Base-by-base conservation (phyloP, 2,888 invertebrate genomes). In the Hypena proboscidalis region DNA sequence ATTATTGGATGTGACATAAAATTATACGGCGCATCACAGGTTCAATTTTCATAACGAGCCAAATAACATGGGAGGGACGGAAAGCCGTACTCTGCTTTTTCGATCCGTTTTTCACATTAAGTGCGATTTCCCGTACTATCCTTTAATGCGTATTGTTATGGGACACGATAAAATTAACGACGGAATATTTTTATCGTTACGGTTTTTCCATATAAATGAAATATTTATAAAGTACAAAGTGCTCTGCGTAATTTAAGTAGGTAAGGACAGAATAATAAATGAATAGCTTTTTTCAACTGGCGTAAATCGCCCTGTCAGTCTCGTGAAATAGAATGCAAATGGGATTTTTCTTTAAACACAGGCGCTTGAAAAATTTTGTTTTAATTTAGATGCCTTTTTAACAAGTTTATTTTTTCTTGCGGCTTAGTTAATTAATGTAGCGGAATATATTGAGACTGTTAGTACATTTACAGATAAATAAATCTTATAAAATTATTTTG, bases 11-110 rank as follows among this genome's bases (percentile, higher is more conserved):
- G 54, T 69, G 62, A 67, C 63, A 65, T 66, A 62, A 71, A 69
- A 72, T 75, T 76, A 71, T 69, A 63, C 65, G 58, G 60, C 64
- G 62, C 62, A 72, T 68, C 65, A 58, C 61, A 34, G 46, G 65
- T 61, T 55, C 70, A 73, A 74, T 77, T 72, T 73, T 65, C 77
- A 74, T 77, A 72, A 77, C 70, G 70, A 71, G 58, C 46, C 51
- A 61, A 69, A 70, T 72, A 69, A 75, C 65, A 70, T 68, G 50
- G 54, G 36, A 55, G 49, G 48, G 23, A 22, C 31, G 33, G 31
- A 19, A 31, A 30, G 34, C 33, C 14, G 22, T 14, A 57, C 57
- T 54, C 54, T 48, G 41, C 43, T 39, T 48, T 52, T 48, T 40
- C 45, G 30, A 54, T 54, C 42, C 51, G 52, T 51, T 52, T 51